Conservation (phyloP, 2,888 invertebrate species). For the Anorthoa munda region DNA sequence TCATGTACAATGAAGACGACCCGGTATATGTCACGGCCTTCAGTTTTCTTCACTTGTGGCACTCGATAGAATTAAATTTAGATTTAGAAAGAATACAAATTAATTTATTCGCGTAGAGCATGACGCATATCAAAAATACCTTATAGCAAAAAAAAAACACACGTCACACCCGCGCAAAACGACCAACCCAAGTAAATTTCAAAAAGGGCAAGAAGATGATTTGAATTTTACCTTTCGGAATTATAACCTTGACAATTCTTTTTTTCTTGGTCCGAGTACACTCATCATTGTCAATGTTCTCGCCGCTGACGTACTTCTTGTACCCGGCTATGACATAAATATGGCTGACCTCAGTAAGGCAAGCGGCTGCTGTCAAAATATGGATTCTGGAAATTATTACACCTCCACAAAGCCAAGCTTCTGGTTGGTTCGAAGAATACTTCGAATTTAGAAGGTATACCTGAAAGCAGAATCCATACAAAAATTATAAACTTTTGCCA, state of each 20-base stretch:
- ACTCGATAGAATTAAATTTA: no score
- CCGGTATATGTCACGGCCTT: no score
- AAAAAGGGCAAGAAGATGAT: no score
- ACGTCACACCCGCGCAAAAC: no score
- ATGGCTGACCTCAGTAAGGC: slow-evolving; percentile 49
- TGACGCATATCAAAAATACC: no score
- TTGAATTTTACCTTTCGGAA: slow-evolving; percentile 36
- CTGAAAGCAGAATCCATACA: slow-evolving; percentile 28
- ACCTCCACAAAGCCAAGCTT: slow-evolving; percentile 56
- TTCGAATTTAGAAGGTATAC: slow-evolving; percentile 53
- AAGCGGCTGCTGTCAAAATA: slow-evolving; percentile 49
- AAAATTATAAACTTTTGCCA: no score
- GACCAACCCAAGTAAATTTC: no score
- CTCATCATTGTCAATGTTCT: slow-evolving; percentile 23
- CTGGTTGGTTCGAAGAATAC: slow-evolving; percentile 44
- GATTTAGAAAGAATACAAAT: no score
- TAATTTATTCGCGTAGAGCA: no score
- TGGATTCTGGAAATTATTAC: slow-evolving; percentile 31
- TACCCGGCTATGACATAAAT: slow-evolving; percentile 59
- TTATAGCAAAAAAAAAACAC: no score
- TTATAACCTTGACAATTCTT: slow-evolving; percentile 40
- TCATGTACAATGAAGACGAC: no score
- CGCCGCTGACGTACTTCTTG: slow-evolving; percentile 42
- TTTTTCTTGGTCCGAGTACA: slow-evolving; percentile 45
- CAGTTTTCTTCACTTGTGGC: no score